A percentile compares a stretch with the other conserved stretches of the same genome.
Evolutionary conservation across 1,140 invertebrate genomes (phyloP).

Genomic region (Drosophila sturtevanti): DNA sequence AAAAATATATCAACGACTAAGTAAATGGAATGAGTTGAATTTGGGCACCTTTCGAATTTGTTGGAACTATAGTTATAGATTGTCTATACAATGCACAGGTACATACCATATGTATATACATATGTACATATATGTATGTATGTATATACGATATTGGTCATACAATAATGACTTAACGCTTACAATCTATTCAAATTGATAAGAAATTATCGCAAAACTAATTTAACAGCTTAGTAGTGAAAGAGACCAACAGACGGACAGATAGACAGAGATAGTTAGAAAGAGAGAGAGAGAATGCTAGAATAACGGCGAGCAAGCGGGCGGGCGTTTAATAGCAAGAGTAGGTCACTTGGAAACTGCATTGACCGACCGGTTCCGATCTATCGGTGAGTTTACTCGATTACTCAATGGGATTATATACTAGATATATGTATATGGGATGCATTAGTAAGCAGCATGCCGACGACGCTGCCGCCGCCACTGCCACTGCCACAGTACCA

Average conservation of each 20-base stretch:
- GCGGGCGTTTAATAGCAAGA: neutral
- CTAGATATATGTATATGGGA: slow-evolving; percentile 10
- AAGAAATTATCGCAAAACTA: slow-evolving; percentile 32
- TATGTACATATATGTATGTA: neutral
- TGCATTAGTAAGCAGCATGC: neutral
- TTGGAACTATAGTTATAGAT: too few relatives aligned
- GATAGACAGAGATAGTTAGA: too few relatives aligned
- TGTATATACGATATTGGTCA: neutral
- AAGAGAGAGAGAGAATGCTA: too few relatives aligned
- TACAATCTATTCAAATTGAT: slow-evolving; percentile 47
- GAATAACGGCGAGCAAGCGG: too few relatives aligned
- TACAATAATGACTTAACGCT: neutral
- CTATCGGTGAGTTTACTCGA: slow-evolving; percentile 19
- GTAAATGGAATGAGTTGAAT: too few relatives aligned
- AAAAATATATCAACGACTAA: too few relatives aligned
- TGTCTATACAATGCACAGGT: neutral
- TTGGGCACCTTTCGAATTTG: too few relatives aligned
- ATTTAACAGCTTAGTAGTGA: neutral
- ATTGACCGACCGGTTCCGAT: neutral
- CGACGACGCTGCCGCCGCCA: too few relatives aligned
- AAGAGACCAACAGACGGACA: neutral
- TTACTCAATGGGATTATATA: slow-evolving; percentile 59
- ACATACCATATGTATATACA: neutral
- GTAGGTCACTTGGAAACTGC: slow-evolving; percentile 33
- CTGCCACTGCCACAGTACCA: neutral